Base-by-base conservation (phyloP, 2,888 invertebrate genomes). In the Catonia carolina region DNA sequence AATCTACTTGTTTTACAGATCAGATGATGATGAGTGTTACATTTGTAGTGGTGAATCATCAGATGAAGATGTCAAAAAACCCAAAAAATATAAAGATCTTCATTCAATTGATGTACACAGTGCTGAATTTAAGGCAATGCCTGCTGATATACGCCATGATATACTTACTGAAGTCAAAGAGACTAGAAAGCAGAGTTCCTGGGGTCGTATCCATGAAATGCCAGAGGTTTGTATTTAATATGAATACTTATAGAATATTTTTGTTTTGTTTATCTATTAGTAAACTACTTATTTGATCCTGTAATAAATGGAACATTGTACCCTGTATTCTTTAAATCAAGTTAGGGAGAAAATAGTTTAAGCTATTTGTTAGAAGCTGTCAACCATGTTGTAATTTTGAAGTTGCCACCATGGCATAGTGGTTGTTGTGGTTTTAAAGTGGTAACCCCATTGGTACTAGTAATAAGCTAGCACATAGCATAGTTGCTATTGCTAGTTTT, bases 91-190 rank as follows among this genome's bases (percentile, higher is more conserved):
- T 37, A 69, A 76, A 62, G 83, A 92, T 71, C 74, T 93, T 54
- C 87, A 90, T 69, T 78, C 81, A 2, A 82, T 95, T 37, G 89
- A 96, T 75, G 80, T 91, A 18, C 82, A 84, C 55, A 89, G 88
- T 52, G 77, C 80, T 2, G 82, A 87, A 61, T 97, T 97, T 70
- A 84, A 82, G 68, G 78, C 78, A 22, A 73, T 97, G 56, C 92
- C 95, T 2, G 78, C 87, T 0, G 92, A 94, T 72, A 85, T 93
- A n/a, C 85, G 92, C 57, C 92, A 93, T 75, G 96, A 97, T 70
- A 85, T 97, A 65, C 78, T 98, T 2, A 80, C 85, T 12, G 95
- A 96, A 67, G 78, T 97, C 60, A 92, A 91, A 72, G 94, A 94
- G 71, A 89, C 89, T 1, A 81, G 91, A 61, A 96, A 95, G 71